Evolutionary conservation across 2,888 invertebrate genomes (phyloP).

Genomic region (Eulithis testata): DNA sequence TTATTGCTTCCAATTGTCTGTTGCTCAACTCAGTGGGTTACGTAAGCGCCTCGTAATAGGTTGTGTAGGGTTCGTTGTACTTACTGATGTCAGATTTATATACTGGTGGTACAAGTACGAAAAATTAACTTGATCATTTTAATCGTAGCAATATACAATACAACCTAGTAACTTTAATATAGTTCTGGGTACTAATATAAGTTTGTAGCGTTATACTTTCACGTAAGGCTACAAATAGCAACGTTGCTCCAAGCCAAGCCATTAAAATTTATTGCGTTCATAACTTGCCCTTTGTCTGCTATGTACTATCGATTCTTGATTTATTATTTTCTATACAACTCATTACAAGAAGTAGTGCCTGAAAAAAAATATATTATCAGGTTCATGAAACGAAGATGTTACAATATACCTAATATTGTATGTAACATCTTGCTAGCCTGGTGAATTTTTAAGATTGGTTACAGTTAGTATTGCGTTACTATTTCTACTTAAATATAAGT

Average conservation of each 20-base stretch:
- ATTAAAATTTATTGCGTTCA: slow-evolving; percentile 52
- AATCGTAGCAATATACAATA: too few species aligned
- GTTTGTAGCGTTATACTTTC: slow-evolving; percentile 17
- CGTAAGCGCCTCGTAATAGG: slow-evolving; percentile 70
- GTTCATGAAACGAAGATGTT: slow-evolving; percentile 54
- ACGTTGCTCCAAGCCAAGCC: slow-evolving; percentile 46
- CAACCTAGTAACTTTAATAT: too few species aligned
- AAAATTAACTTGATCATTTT: too few species aligned
- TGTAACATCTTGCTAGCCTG: slow-evolving; percentile 52
- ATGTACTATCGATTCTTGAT: slow-evolving; percentile 35
- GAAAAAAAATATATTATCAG: slow-evolving; percentile 30
- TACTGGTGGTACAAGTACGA: slow-evolving; percentile 9
- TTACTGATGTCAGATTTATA: slow-evolving; percentile 49
- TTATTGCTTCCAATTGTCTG: slow-evolving; percentile 77
- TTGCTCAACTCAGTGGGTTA: slow-evolving; percentile 69
- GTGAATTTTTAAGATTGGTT: slow-evolving; percentile 56
- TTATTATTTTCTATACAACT: slow-evolving; percentile 47
- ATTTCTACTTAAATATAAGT: slow-evolving; percentile 37
- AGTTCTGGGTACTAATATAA: too few species aligned
- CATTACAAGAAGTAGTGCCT: background rate
- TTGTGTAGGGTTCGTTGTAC: slow-evolving; percentile 69
- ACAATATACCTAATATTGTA: slow-evolving; percentile 36
- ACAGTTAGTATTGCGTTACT: slow-evolving; percentile 45
- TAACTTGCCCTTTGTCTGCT: slow-evolving; percentile 39
- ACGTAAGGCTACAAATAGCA: slow-evolving; percentile 26